A percentile compares a stretch with the other conserved stretches of the same genome.
Conservation (phyloP, 2,113 vertebrate genomes). For the Rhineura floridana region DNA sequence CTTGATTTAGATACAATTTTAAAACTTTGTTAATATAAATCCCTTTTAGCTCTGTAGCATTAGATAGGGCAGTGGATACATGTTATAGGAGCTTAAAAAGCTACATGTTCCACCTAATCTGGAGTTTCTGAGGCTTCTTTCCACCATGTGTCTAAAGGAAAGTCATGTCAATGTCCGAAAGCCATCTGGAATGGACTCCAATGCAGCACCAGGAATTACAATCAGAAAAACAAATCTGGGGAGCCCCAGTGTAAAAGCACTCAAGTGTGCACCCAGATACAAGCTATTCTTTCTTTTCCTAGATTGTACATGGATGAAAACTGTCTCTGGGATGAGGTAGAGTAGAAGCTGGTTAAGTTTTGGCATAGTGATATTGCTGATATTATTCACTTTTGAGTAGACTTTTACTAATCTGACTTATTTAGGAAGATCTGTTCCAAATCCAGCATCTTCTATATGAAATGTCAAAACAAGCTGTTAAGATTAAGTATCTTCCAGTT, state of each 20-base stretch:
- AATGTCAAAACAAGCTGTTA: constrained; percentile 61
- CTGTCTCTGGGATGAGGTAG: not conserved
- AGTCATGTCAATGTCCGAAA: not conserved
- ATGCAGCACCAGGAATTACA: not conserved
- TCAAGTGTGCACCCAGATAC: not conserved
- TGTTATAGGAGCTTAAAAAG: not conserved
- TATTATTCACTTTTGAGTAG: not conserved
- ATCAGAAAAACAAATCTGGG: not conserved
- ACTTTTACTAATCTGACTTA: constrained; percentile 8
- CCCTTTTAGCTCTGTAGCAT: not conserved
- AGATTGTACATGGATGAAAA: not conserved
- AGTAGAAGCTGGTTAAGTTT: not conserved
- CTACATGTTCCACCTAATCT: not conserved
- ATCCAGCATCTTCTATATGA: constrained; percentile 63
- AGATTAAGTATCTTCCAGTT: constrained; percentile 61
- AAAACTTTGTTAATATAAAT: not conserved
- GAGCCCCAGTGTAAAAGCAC: not conserved
- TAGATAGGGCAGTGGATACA: not conserved
- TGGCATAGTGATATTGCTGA: not conserved
- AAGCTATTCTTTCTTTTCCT: not conserved
- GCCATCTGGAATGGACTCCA: not conserved
- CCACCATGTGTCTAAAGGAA: not conserved
- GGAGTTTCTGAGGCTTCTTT: not conserved
- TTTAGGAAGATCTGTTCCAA: constrained; percentile 50
- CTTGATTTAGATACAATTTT: not conserved